Percentiles rank a stretch among this genome's conserved stretches.
Conservation (phyloP, 2,888 invertebrate genomes). For the Apotomis turbidana region DNA sequence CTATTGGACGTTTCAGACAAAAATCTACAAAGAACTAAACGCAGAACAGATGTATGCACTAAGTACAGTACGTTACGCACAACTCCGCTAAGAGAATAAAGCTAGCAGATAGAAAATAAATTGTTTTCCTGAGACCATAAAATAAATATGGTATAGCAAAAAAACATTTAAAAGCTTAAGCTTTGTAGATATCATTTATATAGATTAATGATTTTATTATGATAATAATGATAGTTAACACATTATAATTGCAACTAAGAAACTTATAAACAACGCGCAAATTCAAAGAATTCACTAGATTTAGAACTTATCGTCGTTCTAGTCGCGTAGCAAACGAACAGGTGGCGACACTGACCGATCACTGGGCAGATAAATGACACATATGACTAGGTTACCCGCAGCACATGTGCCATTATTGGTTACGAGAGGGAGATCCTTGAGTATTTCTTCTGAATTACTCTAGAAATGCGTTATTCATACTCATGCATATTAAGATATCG, state of each 20-base stretch:
- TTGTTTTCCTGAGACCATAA: too few species aligned
- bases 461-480: constrained; percentile 21
- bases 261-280: background rate
- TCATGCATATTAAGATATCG: constrained; percentile 8
- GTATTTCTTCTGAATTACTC: constrained; percentile 24
- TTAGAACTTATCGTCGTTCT: background rate
- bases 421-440: constrained; percentile 19
- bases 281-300: constrained; percentile 4
- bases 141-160: too few species aligned
- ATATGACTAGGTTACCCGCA: background rate
- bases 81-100: too few species aligned
- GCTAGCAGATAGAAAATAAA: too few species aligned
- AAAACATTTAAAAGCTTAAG: too few species aligned
- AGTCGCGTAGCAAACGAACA: constrained; percentile 14
- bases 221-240: too few species aligned
- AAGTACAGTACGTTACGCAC: too few species aligned
- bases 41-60: too few species aligned
- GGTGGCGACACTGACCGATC: background rate
- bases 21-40: too few species aligned
- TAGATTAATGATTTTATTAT: too few species aligned
- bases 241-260: background rate
- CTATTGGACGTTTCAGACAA: too few species aligned
- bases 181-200: too few species aligned
- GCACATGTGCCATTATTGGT: background rate
- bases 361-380: background rate